phyloP scores from a whole-genome alignment of 1,140 invertebrate species.

The Temnothorax curvispinosus region DNA sequence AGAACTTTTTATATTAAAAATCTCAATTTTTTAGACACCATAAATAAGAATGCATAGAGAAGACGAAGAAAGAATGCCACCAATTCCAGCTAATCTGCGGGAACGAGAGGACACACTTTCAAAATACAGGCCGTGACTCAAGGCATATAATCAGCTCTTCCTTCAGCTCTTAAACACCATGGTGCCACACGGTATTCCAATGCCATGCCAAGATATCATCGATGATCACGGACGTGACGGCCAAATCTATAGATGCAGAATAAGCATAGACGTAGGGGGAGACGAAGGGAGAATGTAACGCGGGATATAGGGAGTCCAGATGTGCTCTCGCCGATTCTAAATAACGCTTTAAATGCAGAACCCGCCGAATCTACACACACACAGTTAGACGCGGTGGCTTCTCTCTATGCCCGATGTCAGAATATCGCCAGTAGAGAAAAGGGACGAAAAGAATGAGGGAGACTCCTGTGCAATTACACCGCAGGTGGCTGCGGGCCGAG shows the following conservation, averaged over 20 bases:
- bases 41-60: slow-evolving; percentile 4
- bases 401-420: slow-evolving; percentile 50
- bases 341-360: background rate
- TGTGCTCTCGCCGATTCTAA: slow-evolving; percentile 17
- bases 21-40: background rate
- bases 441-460: slow-evolving; percentile 21
- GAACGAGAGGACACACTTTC: slow-evolving; percentile 67
- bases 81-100: slow-evolving; percentile 73
- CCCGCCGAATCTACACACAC: slow-evolving; percentile 31
- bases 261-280: background rate
- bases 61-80: slow-evolving; percentile 50
- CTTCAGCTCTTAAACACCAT: slow-evolving; percentile 66
- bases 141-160: slow-evolving; percentile 80
- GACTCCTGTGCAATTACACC: slow-evolving; percentile 75
- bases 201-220: slow-evolving; percentile 33
- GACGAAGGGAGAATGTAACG: background rate
- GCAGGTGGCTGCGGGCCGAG: slow-evolving; percentile 72
- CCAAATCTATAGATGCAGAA: background rate
- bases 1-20: background rate
- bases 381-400: slow-evolving; percentile 33
- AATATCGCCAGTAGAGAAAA: slow-evolving; percentile 56
- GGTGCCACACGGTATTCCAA: slow-evolving; percentile 32
- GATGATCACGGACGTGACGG: slow-evolving; percentile 3
- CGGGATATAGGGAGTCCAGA: background rate
- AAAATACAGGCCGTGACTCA: slow-evolving; percentile 72